phyloP scores from a whole-genome alignment of 2,888 invertebrate genomes.

The Desoria tigrina region DNA sequence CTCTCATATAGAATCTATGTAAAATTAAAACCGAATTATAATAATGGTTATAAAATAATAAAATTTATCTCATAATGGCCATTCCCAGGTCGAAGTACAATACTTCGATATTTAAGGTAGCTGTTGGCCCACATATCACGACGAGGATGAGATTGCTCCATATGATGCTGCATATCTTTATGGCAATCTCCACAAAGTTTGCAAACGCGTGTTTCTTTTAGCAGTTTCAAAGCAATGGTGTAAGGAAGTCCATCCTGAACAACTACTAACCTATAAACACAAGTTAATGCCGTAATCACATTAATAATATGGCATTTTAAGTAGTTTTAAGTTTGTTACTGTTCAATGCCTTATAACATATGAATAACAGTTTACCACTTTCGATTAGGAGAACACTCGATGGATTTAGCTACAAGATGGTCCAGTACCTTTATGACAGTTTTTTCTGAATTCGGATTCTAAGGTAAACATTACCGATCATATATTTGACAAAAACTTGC shows the following conservation, averaged over 20 bases:
- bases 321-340: neutral
- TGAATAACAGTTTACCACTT: too few relatives aligned
- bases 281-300: neutral
- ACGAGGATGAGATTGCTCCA: neutral
- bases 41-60: too few relatives aligned
- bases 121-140: neutral
- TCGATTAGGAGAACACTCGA: neutral
- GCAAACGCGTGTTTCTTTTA: neutral
- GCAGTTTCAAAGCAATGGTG: neutral
- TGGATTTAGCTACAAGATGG: neutral
- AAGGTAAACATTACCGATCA: neutral
- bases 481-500: neutral
- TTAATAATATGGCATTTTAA: neutral
- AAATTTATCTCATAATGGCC: slow-evolving; percentile 20
- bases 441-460: slow-evolving; percentile 11
- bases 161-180: neutral
- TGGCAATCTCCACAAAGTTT: neutral
- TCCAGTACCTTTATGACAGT: neutral
- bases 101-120: neutral
- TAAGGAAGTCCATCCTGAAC: slow-evolving; percentile 2
- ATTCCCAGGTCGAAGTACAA: neutral
- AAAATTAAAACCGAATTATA: too few relatives aligned
- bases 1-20: neutral
- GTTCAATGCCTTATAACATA: neutral
- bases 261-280: neutral